Conservation (phyloP, 2,113 vertebrate species). For the Melanocharis versteri region DNA sequence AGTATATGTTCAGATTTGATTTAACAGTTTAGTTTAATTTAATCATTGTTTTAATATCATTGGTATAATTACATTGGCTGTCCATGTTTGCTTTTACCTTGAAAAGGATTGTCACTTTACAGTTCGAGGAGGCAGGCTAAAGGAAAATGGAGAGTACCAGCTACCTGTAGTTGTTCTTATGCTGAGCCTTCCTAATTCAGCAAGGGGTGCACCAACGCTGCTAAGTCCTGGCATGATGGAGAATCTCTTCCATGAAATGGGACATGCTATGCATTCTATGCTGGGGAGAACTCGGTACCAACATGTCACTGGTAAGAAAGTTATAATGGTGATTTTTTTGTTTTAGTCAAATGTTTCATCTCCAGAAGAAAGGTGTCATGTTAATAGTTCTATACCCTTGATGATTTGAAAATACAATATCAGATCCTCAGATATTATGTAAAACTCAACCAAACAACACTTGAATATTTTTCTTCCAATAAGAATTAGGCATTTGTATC, state of each 20-base stretch:
- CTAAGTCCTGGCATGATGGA: constrained; percentile 96
- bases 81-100: not conserved
- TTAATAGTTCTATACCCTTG: not conserved
- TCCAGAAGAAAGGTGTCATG: not conserved
- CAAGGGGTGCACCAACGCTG: constrained; percentile 77
- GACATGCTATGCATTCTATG: constrained; percentile 99
- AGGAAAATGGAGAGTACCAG: constrained; percentile 86
- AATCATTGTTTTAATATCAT: not conserved
- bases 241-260: constrained; percentile 99
- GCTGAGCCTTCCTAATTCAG: constrained; percentile 87
- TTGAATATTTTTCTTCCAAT: not conserved
- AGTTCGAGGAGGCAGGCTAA: constrained; percentile 88
- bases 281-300: constrained; percentile 94
- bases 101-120: constrained; percentile 96
- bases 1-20: not conserved
- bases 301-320: constrained; percentile 86
- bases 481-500: not conserved
- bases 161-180: constrained; percentile 95
- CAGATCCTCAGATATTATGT: not conserved
- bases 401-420: not conserved
- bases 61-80: not conserved
- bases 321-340: not conserved
- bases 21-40: not conserved
- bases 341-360: not conserved
- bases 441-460: not conserved